Evolutionary conservation across 2,888 invertebrate species (phyloP).

Genomic region (Caenorhabditis sp.): DNA sequence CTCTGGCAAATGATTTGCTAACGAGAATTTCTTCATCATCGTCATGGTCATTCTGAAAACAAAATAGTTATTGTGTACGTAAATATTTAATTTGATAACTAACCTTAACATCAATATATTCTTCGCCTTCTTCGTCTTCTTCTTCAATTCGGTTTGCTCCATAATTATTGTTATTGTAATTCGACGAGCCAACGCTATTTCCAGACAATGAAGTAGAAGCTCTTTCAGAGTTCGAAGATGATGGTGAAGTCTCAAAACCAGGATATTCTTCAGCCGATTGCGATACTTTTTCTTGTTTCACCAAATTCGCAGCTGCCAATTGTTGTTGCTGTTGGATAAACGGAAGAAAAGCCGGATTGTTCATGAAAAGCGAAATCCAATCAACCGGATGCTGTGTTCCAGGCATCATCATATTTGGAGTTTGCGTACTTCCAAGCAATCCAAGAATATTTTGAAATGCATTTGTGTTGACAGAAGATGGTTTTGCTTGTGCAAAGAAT

Average conservation of each 20-base stretch:
- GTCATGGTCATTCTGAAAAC: background rate
- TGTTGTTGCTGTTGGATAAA: conserved; percentile 4
- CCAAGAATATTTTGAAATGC: background rate
- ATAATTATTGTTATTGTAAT: background rate
- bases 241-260: background rate
- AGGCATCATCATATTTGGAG: background rate
- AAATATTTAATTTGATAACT: background rate
- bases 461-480: background rate
- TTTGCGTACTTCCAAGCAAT: background rate
- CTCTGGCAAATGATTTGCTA: conserved; percentile 4
- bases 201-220: conserved; percentile 4
- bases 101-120: background rate
- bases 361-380: conserved; percentile 23
- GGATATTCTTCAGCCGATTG: background rate
- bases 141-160: background rate
- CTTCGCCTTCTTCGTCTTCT: background rate
- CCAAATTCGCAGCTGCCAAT: no score
- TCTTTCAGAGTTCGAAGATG: conserved; percentile 2
- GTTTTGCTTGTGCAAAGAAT: background rate
- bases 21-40: background rate
- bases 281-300: background rate
- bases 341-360: conserved; percentile 27
- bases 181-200: conserved; percentile 1
- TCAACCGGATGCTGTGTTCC: background rate
- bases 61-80: background rate